phyloP scores from a whole-genome alignment of 2,797 vertebrate genomes.

The Hippopotamyrus pictus region DNA sequence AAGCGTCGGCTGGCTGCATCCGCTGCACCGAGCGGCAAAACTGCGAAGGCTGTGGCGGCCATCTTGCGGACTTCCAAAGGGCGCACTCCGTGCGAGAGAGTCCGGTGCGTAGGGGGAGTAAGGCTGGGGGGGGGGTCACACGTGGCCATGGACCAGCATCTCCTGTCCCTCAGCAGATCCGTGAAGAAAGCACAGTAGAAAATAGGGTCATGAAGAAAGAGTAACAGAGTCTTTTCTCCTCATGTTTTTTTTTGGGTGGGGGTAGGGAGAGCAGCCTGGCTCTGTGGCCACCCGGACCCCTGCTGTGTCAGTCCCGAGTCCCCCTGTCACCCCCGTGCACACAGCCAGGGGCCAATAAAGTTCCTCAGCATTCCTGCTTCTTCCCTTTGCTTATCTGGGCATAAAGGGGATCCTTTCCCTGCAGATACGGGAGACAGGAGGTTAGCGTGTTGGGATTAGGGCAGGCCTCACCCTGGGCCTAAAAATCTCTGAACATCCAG shows the following conservation, averaged over 20 bases:
- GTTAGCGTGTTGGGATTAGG: background rate
- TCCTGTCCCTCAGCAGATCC: background rate
- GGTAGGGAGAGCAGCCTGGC: constrained; percentile 41
- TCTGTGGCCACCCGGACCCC: constrained; percentile 33
- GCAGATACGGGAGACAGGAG: constrained; percentile 44
- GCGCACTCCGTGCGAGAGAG: background rate
- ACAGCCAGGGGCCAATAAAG: constrained; percentile 36
- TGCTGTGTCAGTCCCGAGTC: constrained; percentile 30
- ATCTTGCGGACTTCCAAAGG: background rate
- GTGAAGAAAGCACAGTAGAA: constrained; percentile 12
- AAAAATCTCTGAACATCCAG: background rate
- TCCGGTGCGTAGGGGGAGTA: background rate
- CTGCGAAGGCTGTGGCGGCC: background rate
- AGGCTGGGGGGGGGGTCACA: background rate
- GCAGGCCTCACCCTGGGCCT: background rate
- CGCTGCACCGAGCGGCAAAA: background rate
- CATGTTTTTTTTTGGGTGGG: constrained; percentile 34
- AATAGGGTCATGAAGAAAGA: constrained; percentile 6
- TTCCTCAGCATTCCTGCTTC: constrained; percentile 71
- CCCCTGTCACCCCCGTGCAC: constrained; percentile 25
- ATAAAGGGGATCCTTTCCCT: constrained; percentile 90
- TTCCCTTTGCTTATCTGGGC: constrained; percentile 94
- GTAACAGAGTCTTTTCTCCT: constrained; percentile 5
- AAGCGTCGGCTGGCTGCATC: background rate
- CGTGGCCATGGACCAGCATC: background rate